phyloP scores from a whole-genome alignment of 2,888 invertebrate genomes.

The Ichneumon xanthorius region DNA sequence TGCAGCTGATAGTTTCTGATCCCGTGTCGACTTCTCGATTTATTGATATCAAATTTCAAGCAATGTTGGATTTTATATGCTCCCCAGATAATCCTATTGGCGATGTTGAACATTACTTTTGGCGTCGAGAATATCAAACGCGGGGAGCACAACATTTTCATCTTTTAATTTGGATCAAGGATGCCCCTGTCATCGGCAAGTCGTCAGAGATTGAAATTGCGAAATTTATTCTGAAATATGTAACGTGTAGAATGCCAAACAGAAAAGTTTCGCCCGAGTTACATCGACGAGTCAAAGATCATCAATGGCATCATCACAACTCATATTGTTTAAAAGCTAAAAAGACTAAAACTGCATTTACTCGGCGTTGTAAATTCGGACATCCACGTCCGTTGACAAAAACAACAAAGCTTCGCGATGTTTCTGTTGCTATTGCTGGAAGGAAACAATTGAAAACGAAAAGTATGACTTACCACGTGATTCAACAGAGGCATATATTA shows the following conservation, averaged over 20 bases:
- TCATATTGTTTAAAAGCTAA: too few species aligned
- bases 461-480: slow-evolving; percentile 73
- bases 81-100: slow-evolving; percentile 65
- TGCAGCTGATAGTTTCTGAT: background rate
- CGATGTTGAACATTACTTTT: slow-evolving; percentile 34
- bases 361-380: too few species aligned
- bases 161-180: slow-evolving; percentile 76
- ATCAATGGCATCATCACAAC: too few species aligned
- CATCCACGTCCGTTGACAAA: slow-evolving; percentile 60
- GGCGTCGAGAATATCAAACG: slow-evolving; percentile 69
- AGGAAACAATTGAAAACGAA: slow-evolving; percentile 71
- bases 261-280: slow-evolving; percentile 71
- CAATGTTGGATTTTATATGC: slow-evolving; percentile 74
- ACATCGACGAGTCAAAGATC: too few species aligned
- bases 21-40: too few species aligned
- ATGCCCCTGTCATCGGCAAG: slow-evolving; percentile 71
- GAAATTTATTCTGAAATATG: slow-evolving; percentile 70
- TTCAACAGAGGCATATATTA: slow-evolving; percentile 68
- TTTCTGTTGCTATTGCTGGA: slow-evolving; percentile 73
- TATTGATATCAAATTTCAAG: background rate
- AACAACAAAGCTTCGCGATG: slow-evolving; percentile 67
- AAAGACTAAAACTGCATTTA: too few species aligned
- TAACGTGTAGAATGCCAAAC: slow-evolving; percentile 70
- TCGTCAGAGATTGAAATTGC: slow-evolving; percentile 71
- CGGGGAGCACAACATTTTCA: slow-evolving; percentile 71